A percentile compares a stretch with the other conserved stretches of the same genome.
Conservation (phyloP, 2,113 vertebrate species). For the Channa argus region DNA sequence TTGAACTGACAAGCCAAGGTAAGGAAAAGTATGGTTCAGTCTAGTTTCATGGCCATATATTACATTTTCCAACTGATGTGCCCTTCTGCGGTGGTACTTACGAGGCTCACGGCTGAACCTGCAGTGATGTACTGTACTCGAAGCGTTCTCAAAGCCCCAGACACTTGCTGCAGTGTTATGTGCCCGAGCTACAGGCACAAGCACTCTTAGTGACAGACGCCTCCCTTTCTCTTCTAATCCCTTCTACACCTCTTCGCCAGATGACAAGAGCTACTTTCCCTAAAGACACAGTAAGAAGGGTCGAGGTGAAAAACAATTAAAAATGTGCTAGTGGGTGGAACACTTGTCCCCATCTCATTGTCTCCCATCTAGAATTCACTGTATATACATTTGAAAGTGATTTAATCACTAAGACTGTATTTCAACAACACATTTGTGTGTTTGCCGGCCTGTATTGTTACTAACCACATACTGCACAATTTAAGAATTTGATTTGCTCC, state of each 20-base stretch:
- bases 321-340: slow-evolving; percentile 52
- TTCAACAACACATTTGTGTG: slow-evolving; percentile 18
- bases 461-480: neutral
- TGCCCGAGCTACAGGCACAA: slow-evolving; percentile 61
- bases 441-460: slow-evolving; percentile 13
- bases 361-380: slow-evolving; percentile 13
- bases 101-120: slow-evolving; percentile 36
- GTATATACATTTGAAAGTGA: slow-evolving; percentile 12
- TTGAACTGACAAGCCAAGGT: slow-evolving; percentile 48
- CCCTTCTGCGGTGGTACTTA: slow-evolving; percentile 49
- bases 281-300: slow-evolving; percentile 43
- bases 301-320: slow-evolving; percentile 63
- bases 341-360: slow-evolving; percentile 41
- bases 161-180: slow-evolving; percentile 48
- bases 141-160: slow-evolving; percentile 45
- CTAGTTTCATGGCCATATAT: slow-evolving; percentile 41
- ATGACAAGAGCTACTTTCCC: slow-evolving; percentile 67
- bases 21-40: slow-evolving; percentile 35
- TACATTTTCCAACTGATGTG: slow-evolving; percentile 49
- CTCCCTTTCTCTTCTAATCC: slow-evolving; percentile 53
- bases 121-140: slow-evolving; percentile 39
- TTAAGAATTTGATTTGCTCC: slow-evolving; percentile 18
- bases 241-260: slow-evolving; percentile 61
- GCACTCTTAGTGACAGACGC: slow-evolving; percentile 56
- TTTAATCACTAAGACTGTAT: slow-evolving; percentile 23